These are phyloP conservation scores for Cantharis flavilabris DNA, from an alignment of 2,888 invertebrate species.

Conservation along the genomic window DNA sequence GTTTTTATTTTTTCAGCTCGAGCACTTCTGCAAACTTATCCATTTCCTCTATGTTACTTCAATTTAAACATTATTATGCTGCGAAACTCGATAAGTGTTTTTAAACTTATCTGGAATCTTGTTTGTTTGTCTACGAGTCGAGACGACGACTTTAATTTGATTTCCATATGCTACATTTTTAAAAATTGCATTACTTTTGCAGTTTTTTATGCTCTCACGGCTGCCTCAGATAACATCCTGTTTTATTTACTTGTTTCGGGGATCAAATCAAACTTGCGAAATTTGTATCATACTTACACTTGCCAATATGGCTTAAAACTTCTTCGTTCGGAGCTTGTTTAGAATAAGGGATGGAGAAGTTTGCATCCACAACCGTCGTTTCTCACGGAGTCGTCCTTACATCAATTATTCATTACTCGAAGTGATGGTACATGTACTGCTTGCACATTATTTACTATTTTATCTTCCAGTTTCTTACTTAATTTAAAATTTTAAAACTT, in stretches of 20 bases:
- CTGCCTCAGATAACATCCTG: neutral
- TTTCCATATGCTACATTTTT: neutral
- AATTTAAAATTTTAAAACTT: neutral
- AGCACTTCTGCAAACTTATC: neutral
- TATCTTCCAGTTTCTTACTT: neutral
- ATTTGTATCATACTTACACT: constrained; percentile 12
- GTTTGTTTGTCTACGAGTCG: neutral
- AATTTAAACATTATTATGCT: neutral
- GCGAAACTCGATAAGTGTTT: neutral
- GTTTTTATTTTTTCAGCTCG: neutral
- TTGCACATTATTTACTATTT: constrained; percentile 10
- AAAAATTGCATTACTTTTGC: neutral
- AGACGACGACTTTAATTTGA: neutral
- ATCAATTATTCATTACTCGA: constrained; percentile 30
- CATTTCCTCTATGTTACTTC: neutral
- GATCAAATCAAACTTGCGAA: constrained; percentile 18
- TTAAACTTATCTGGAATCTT: neutral
- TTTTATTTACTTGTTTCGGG: neutral
- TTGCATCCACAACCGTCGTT: constrained; percentile 27
- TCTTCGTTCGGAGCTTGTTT: constrained; percentile 24
- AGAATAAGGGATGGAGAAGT: constrained; percentile 25
- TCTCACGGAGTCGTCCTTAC: constrained; percentile 31
- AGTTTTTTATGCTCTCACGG: neutral
- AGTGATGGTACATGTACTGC: constrained; percentile 23
- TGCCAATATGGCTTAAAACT: constrained; percentile 19